phyloP scores from a whole-genome alignment of 2,888 invertebrate genomes.

The Chloromyia formosa region DNA sequence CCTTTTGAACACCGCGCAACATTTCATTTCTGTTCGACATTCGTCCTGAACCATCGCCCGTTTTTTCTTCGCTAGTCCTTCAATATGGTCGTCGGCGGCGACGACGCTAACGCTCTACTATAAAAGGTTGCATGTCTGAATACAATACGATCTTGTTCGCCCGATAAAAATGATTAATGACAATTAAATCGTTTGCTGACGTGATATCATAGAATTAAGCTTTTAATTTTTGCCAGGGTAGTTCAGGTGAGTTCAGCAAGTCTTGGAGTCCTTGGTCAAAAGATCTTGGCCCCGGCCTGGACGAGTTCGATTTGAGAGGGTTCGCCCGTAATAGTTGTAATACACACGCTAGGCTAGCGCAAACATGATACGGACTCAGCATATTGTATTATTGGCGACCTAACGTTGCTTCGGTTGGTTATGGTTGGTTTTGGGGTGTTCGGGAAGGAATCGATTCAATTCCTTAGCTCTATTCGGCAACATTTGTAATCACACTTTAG shows the following conservation, averaged over 20 bases:
- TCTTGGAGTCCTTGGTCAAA: constrained; percentile 6
- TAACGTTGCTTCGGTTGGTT: background rate
- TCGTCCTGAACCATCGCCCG: too few relatives aligned
- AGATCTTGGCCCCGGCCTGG: background rate
- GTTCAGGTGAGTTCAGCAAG: constrained; percentile 21
- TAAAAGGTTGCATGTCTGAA: constrained; percentile 48
- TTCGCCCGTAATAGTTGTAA: background rate
- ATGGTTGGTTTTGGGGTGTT: background rate
- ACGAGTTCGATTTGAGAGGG: background rate
- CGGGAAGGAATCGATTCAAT: constrained; percentile 22
- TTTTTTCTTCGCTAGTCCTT: too few relatives aligned
- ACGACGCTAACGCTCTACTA: background rate
- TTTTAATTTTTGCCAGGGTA: constrained; percentile 46
- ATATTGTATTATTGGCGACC: background rate
- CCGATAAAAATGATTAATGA: constrained; percentile 51
- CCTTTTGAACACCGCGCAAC: background rate
- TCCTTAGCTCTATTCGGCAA: constrained; percentile 36
- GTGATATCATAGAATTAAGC: constrained; percentile 50
- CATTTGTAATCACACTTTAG: constrained; percentile 40
- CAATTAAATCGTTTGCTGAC: constrained; percentile 50
- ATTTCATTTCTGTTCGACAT: background rate
- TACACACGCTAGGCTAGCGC: too few relatives aligned
- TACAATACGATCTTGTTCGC: constrained; percentile 46
- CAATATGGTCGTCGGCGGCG: background rate
- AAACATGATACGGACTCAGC: too few relatives aligned